Conservation (phyloP, 1,140 invertebrate species). For the Macrocentrus cingulum region DNA sequence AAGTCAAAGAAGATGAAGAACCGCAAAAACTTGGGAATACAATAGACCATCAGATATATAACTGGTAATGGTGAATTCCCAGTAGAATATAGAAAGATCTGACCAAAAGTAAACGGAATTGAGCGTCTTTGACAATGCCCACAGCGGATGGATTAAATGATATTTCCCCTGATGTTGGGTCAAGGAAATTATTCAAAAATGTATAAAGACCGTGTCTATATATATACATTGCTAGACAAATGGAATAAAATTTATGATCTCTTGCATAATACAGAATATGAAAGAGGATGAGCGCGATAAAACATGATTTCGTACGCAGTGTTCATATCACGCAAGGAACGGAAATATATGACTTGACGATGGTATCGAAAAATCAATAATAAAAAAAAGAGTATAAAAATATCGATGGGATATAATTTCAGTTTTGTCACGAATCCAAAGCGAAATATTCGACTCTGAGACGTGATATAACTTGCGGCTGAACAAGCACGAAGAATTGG, state of each 20-base stretch:
- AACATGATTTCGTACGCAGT: neutral
- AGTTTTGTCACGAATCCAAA: neutral
- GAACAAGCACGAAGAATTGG: neutral
- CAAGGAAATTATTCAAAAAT: neutral
- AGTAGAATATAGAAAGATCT: neutral
- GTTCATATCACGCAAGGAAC: no score
- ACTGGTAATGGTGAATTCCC: neutral
- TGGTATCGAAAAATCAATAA: no score
- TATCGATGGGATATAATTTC: no score
- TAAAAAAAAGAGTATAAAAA: no score
- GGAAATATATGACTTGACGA: neutral
- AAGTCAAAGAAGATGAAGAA: neutral
- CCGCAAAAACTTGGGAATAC: no score
- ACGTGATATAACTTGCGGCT: neutral
- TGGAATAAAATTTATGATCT: neutral
- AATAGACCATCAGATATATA: neutral
- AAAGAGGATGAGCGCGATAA: neutral
- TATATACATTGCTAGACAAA: neutral
- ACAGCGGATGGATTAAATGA: neutral
- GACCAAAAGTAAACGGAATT: neutral
- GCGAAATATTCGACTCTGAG: neutral
- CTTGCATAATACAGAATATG: neutral
- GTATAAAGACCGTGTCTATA: neutral
- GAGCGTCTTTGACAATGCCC: neutral
- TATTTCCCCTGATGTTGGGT: neutral